Evolutionary conservation across 1,140 invertebrate genomes (phyloP).

Genomic region (Drosophila prosaltans): DNA sequence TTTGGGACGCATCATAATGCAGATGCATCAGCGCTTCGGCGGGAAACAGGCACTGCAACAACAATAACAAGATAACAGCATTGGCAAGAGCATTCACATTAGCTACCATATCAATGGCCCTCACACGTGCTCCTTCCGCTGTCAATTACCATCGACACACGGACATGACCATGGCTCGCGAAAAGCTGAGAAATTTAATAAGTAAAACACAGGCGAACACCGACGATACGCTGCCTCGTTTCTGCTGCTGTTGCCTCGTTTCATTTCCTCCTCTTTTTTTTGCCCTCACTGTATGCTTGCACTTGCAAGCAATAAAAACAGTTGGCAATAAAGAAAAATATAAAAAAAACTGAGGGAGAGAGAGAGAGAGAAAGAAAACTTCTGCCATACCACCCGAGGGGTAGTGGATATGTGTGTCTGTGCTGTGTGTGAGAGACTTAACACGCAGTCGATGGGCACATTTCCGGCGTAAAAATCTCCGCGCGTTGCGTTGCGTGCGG

Average conservation of each 20-base stretch:
- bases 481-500: constrained; percentile 32
- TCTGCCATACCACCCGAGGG: constrained; percentile 6
- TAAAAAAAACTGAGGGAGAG: constrained; percentile 1
- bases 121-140: constrained; percentile 58
- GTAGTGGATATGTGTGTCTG: constrained; percentile 31
- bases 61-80: background rate
- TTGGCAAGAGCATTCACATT: constrained; percentile 38
- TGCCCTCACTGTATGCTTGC: constrained; percentile 23
- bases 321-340: constrained; percentile 52
- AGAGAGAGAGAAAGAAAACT: constrained; percentile 10
- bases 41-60: background rate
- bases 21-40: constrained; percentile 29
- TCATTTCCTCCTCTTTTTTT: constrained; percentile 1
- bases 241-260: background rate
- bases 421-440: constrained; percentile 59
- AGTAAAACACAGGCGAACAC: constrained; percentile 60
- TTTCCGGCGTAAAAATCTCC: constrained; percentile 75
- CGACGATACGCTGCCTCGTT: too few species aligned
- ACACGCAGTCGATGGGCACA: constrained; percentile 77
- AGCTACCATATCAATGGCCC: constrained; percentile 63
- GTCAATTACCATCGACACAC: constrained; percentile 55
- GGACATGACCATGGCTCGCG: constrained; percentile 36
- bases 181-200: constrained; percentile 71
- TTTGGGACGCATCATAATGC: constrained; percentile 30
- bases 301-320: constrained; percentile 70